These are phyloP conservation scores for Helleia helle DNA, from an alignment of 2,888 invertebrate species.

Conservation along the genomic window DNA sequence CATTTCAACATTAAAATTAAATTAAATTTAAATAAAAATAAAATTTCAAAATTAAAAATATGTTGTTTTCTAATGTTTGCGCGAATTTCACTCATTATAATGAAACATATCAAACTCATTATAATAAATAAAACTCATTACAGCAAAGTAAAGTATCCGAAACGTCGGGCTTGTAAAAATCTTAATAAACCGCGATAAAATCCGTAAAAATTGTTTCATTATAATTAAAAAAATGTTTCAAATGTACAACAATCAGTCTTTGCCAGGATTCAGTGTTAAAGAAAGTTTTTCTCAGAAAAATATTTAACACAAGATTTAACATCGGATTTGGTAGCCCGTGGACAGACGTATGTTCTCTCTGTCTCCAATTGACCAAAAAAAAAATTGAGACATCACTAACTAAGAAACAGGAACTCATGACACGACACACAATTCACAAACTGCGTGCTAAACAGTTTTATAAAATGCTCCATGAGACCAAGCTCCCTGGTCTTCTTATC, in stretches of 20 bases:
- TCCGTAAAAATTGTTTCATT: too few relatives aligned
- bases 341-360: slow-evolving; percentile 6
- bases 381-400: slow-evolving; percentile 2
- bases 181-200: too few relatives aligned
- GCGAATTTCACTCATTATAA: too few relatives aligned
- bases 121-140: too few relatives aligned
- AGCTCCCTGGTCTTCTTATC: slow-evolving; percentile 2
- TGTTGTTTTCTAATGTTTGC: too few relatives aligned
- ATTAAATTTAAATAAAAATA: too few relatives aligned
- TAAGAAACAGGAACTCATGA: slow-evolving; percentile 4
- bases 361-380: slow-evolving; percentile 1
- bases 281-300: background rate
- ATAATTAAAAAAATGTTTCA: slow-evolving; percentile 12
- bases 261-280: background rate
- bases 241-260: slow-evolving; percentile 12
- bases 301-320: background rate
- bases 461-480: slow-evolving; percentile 7
- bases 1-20: too few relatives aligned
- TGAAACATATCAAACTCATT: too few relatives aligned
- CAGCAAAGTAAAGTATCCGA: too few relatives aligned
- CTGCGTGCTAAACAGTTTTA: slow-evolving; percentile 2
- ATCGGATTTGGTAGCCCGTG: background rate
- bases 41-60: too few relatives aligned
- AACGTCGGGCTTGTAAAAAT: too few relatives aligned
- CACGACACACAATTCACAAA: slow-evolving; percentile 5